Percentiles rank a stretch among this genome's conserved stretches.
Conservation (phyloP, 2,797 vertebrate species). For the Spatula clypeata region DNA sequence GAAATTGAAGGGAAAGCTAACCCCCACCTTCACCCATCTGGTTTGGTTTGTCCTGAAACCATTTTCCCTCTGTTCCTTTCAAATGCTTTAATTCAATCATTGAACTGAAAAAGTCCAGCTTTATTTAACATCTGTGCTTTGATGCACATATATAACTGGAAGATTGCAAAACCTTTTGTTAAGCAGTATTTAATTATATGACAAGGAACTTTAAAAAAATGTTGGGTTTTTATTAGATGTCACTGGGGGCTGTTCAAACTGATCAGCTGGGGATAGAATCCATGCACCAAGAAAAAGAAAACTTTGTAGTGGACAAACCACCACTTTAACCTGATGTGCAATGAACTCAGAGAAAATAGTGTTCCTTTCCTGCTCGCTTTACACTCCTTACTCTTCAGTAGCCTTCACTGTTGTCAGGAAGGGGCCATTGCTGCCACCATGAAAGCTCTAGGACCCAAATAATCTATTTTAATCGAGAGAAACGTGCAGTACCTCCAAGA, state of each 20-base stretch:
- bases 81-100: slow-evolving; percentile 28
- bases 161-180: background rate
- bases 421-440: background rate
- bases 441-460: background rate
- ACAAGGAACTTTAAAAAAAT: background rate
- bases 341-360: background rate
- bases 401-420: background rate
- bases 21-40: slow-evolving; percentile 20
- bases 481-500: background rate
- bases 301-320: background rate
- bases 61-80: slow-evolving; percentile 31
- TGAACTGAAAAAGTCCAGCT: slow-evolving; percentile 42
- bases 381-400: background rate
- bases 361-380: background rate
- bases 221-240: background rate
- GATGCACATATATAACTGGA: background rate
- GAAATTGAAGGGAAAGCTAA: background rate
- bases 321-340: background rate
- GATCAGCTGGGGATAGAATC: background rate
- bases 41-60: slow-evolving; percentile 60
- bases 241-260: background rate
- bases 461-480: background rate
- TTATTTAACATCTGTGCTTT: slow-evolving; percentile 61
- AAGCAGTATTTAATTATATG: background rate
- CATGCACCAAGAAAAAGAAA: background rate